Evolutionary conservation across 2,797 vertebrate genomes (phyloP), one percentile per base, ranked within the genome.

Genomic region (Spondyliosoma cantharus): DNA sequence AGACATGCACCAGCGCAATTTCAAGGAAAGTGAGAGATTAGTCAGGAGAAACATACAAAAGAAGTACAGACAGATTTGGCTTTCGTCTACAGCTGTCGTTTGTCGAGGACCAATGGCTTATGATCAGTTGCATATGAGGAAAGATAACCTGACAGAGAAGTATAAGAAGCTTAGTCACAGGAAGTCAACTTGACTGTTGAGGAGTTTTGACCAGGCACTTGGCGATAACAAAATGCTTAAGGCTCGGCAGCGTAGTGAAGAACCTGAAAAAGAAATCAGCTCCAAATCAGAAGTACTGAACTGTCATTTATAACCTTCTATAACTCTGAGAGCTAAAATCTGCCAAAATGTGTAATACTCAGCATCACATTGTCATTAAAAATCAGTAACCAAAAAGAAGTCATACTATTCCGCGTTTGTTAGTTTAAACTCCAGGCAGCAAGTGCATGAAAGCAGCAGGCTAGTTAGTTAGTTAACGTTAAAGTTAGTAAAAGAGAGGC

Each of bases 131-230:
- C 76, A 83, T 65, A 72, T 59, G 27, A 76, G 32, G 50, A 82
- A 54, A 24, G 5, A 24, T 61, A 85, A 81, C 82, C 87, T 87
- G 84, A 83, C 80, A 74, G 80, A 74, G 76, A 72, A 20, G 63
- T 53, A 46, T 32, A 67, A 67, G 5, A 77, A 29, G 32, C 50
- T 29, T 69, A 49, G 73, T 5, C 12, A 17, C 19, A 67, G 62
- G 52, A 61, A 48, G 69, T 76, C 57, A 20, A 32, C 42, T 65
- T 25, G 54, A 73, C 48, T 50, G 24, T 60, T 76, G 58, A 80
- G 16, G 49, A 69, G 60, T 67, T 79, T 68, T 82, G 20, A 88
- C 76, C 91, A 94, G 93, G 93, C 93, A 94, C 93, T 94, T 93
- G 65, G 82, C 19, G 66, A 81, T 88, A 64, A 84, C 46, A 83